These are phyloP conservation scores for Caenorhabditis afra DNA, from an alignment of 2,888 invertebrate genomes.

Conservation along the genomic window DNA sequence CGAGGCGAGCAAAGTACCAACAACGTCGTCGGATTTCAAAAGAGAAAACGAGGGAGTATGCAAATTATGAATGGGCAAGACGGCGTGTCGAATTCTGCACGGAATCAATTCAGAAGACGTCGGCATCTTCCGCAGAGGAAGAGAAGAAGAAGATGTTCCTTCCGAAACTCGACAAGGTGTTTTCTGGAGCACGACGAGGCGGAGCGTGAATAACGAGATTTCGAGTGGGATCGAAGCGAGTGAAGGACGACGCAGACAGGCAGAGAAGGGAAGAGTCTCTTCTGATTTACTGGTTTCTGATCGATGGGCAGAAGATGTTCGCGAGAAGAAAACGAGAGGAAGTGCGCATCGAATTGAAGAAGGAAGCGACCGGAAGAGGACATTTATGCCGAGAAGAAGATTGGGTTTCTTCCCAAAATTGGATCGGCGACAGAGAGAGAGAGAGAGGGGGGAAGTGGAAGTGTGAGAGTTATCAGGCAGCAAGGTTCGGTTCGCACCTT, in stretches of 20 bases:
- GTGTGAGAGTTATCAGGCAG: background rate
- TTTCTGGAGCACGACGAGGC: constrained; percentile 17
- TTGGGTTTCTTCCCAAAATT: constrained; percentile 1
- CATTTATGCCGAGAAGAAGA: background rate
- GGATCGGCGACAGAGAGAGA: background rate
- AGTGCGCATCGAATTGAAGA: background rate
- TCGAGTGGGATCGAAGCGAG: constrained; percentile 13
- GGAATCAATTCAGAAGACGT: background rate
- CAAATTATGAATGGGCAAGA: constrained; percentile 7
- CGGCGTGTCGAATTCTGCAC: constrained; percentile 26
- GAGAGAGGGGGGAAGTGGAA: background rate
- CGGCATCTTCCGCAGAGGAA: background rate
- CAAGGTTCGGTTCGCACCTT: constrained; percentile 5
- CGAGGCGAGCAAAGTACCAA: constrained; percentile 28
- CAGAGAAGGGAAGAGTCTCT: background rate
- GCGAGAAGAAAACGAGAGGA: background rate
- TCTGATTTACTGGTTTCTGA: constrained; percentile 13
- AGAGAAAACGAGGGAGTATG: constrained; percentile 2
- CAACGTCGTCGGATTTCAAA: constrained; percentile 6
- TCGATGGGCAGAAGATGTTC: constrained; percentile 2
- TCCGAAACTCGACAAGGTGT: constrained; percentile 7
- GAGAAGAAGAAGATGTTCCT: constrained; percentile 1
- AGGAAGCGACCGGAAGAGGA: constrained; percentile 6
- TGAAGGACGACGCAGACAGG: constrained; percentile 1
- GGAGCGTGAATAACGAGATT: constrained; percentile 44